Percentiles rank a stretch among this genome's conserved stretches.
Conservation (phyloP, 2,797 vertebrate genomes). For the Enteromius treurensis region DNA sequence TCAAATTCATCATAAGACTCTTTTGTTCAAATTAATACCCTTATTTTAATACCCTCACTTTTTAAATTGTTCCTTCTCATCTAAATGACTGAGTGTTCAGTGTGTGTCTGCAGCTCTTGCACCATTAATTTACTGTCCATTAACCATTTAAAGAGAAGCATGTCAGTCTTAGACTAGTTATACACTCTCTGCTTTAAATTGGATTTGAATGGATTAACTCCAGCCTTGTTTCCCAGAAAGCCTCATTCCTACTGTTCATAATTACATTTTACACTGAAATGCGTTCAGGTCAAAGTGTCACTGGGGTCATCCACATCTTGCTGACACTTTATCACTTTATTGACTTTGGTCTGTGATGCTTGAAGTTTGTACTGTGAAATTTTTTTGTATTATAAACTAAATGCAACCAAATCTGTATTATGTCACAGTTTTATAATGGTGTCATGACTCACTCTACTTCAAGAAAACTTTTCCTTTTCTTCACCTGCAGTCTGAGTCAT, state of each 20-base stretch:
- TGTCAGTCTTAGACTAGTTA: conserved; percentile 41
- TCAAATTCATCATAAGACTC: background rate
- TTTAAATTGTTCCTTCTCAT: background rate
- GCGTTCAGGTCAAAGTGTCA: conserved; percentile 44
- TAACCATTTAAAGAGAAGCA: conserved; percentile 37
- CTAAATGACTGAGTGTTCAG: background rate
- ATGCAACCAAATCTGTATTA: background rate
- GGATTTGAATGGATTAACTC: conserved; percentile 51
- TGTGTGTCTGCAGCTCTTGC: background rate
- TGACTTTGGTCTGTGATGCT: conserved; percentile 1
- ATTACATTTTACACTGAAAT: conserved; percentile 49
- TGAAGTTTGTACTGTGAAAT: background rate
- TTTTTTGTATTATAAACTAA: background rate
- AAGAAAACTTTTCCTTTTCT: background rate
- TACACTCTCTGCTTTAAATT: conserved; percentile 43
- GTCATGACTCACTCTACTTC: background rate
- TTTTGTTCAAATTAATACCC: background rate
- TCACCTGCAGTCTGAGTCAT: conserved; percentile 1
- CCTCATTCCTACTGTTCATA: conserved; percentile 39
- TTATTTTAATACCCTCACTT: conserved; percentile 1
- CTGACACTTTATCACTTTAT: background rate
- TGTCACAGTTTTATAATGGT: background rate
- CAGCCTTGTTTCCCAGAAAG: conserved; percentile 41
- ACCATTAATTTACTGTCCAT: conserved; percentile 24
- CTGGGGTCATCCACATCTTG: conserved; percentile 23